Evolutionary conservation across 2,113 vertebrate genomes (phyloP), one percentile per base, ranked within the genome.

Genomic region (Phoxinus phoxinus): DNA sequence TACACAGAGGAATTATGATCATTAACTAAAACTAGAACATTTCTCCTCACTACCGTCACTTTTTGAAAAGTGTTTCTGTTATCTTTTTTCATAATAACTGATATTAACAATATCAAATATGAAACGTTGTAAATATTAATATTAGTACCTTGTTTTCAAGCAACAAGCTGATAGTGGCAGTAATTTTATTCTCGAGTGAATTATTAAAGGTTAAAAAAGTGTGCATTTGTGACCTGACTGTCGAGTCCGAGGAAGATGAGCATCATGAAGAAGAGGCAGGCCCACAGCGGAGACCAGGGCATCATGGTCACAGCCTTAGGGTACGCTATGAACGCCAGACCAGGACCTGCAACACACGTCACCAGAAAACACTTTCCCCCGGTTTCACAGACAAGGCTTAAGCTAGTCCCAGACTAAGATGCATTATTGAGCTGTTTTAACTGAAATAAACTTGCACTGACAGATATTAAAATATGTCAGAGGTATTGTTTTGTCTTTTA

Each of bases 261-360:
- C 98, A 99, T 99, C 97, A 98, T 96, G 92, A 99, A 99, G 94
- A 99, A 99, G 82, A 99, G 94, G 84, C 96, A 92, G 46, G 98
- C 98, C 98, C 98, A 99, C 59, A 99, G 90, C 0, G 98, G 98
- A 87, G 98, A 96, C 77, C 98, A 94, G 69, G 98, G 98, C 97
- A 99, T 99, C 98, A 99, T 99, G 51, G 97, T 99, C 48, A 99
- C 98, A 30, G 98, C 98, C 92, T 99, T 99, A 80, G 98, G 98
- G 89, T 99, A 99, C 1, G 98, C 98, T 59, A 99, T 99, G 81
- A 99, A 99, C 69, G 98, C 98, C 80, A 99, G 94, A 63, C 98
- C 98, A 9, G 98, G 98, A 87, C 98, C 98, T 99, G 89, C 13
- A 90, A 90, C 67, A 23, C 30, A 90, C 11, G 4, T n/a, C 32